phyloP scores from a whole-genome alignment of 2,797 vertebrate species.

The Sebastes diploproa region DNA sequence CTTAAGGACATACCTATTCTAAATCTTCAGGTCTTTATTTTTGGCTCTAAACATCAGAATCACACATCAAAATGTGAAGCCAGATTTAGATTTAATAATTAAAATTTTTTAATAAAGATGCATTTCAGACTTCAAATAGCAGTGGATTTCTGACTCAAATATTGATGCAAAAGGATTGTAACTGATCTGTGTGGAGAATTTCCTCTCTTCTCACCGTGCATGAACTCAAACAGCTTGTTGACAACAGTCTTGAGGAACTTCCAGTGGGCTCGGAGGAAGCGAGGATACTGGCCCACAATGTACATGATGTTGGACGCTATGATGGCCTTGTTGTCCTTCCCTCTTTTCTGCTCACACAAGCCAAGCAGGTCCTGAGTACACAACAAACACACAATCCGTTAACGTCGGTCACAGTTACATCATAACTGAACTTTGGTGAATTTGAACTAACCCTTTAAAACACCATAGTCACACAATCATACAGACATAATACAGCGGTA shows the following conservation, averaged over 20 bases:
- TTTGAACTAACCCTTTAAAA: too few species aligned
- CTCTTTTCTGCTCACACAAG: conserved; percentile 96
- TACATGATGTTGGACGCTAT: conserved; percentile 99
- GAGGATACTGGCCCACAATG: conserved; percentile 96
- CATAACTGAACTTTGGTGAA: too few species aligned
- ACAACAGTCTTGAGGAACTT: conserved; percentile 98
- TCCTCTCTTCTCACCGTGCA: conserved; percentile 88
- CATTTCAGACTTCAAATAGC: neutral
- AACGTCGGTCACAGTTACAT: neutral
- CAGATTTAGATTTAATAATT: neutral
- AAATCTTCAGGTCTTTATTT: neutral
- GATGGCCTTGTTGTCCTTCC: conserved; percentile 98
- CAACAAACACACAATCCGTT: neutral
- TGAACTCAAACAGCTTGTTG: conserved; percentile 98
- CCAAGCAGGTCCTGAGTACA: conserved; percentile 90
- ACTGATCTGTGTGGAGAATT: neutral
- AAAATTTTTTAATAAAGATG: neutral
- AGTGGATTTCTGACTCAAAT: neutral
- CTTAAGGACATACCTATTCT: too few species aligned
- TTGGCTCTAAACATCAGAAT: too few species aligned
- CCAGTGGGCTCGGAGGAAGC: conserved; percentile 97
- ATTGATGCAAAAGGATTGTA: neutral
- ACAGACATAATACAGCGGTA: too few species aligned
- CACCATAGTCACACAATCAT: too few species aligned
- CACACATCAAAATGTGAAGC: neutral